Base-by-base conservation (phyloP, 1,140 invertebrate species). In the Holcopasites calliopsidis region DNA sequence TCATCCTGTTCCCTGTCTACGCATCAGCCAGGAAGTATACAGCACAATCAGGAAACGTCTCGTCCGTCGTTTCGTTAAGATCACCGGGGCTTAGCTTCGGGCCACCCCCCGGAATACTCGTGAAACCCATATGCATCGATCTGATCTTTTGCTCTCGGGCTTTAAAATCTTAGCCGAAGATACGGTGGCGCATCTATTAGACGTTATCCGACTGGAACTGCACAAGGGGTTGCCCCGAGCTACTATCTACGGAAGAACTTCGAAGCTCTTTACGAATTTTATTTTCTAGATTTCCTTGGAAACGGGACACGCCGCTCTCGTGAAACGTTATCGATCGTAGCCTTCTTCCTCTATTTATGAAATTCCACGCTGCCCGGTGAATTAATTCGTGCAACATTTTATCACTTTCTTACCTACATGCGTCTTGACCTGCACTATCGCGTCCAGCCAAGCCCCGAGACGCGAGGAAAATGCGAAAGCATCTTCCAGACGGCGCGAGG, bases 391-490 rank as follows among this genome's bases (percentile, higher is more conserved):
- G 28, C 1, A 1, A 33, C 38, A 21, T 69, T 78, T 66, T 64
- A 80, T 76, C 72, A 52, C 62, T 6, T 21, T 72, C 44, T 68
- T 49, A 28, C 21, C 58, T 49, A 40, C n/a, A n/a, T n/a, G n/a
- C n/a, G n/a, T n/a, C n/a, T n/a, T 38, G 35, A 38, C 35, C 23
- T 21, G 47, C n/a, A 6, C 18, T 50, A 21, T 38, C 35, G 4
- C 10, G 35, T 38, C 35, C 35, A 38, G 16, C n/a, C 16, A 55
- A 18, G 1, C 5, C 8, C 13, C 28, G 31, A 13, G n/a, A 21
- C 2, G 6, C 5, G 44, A 47, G 42, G 3, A 47, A 47, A 47
- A 47, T n/a, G 44, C 1, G 3, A 18, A 47, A 47, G n/a, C n/a
- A 47, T 47, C n/a, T 47, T 72, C 31, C n/a, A n/a, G n/a, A n/a